Evolutionary conservation across 2,797 vertebrate species (phyloP), one percentile per base, ranked within the genome.

Genomic region (Pangasius macronema): DNA sequence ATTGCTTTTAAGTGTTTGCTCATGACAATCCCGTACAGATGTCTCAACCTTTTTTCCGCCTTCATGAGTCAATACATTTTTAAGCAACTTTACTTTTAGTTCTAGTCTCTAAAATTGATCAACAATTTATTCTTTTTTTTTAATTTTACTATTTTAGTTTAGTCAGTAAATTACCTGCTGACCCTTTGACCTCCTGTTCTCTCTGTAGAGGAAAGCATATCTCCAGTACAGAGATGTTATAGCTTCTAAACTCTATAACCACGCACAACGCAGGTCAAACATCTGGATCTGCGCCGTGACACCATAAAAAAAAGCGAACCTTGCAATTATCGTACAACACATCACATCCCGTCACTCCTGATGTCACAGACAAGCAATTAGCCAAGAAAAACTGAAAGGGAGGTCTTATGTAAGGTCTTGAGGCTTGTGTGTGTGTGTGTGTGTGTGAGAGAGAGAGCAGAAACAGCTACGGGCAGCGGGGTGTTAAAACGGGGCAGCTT

Each of bases 401-500:
- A 68, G 80, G 59, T 63, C 57, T n/a, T 2, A 14, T n/a, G 57
- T 46, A 63, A 63, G 24, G 24, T 82, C 36, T 81, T 63, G 24
- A 61, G 13, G 2, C 24, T 3, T 81, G 77, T 79, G 16, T 55
- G n/a, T 30, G 75, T 24, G 49, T 51, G 24, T 75, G 39, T 70
- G 68, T 72, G 68, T 42, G 68, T 14, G 9, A 24, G 24, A 46
- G 33, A 14, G 55, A 39, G 36, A 42, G 57, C 36, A 81, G 36
- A 61, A 61, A 42, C 36, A 16, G 77, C 55, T 61, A 30, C 73
- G 5, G 42, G 42, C 73, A 10, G 51, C 8, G 14, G 49, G 75
- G 33, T 63, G 59, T 63, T 61, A 82, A 83, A 75, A 76, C 39
- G 3, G 82, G 36, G 59, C 82, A 82, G 51, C 59, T 83, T 51